Evolutionary conservation across 2,113 vertebrate species (phyloP).

Genomic region (Elgaria multicarinata): DNA sequence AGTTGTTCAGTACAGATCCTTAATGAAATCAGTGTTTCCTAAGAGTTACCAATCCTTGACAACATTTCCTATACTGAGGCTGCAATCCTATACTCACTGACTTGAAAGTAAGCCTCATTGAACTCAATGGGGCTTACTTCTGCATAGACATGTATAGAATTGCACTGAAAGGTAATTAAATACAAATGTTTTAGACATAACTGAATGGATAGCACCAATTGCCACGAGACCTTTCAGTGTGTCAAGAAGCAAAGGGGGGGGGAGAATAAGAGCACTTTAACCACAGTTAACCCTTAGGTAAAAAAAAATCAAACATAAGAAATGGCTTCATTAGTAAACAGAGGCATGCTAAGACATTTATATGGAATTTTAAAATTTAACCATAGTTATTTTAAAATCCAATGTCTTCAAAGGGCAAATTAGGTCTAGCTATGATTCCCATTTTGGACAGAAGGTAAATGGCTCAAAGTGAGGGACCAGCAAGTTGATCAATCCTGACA

Average conservation of each 20-base stretch:
- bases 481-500: not conserved
- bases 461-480: not conserved
- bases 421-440: constrained; percentile 60
- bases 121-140: too few species aligned
- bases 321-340: constrained; percentile 73
- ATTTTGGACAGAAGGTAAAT: constrained; percentile 59
- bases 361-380: constrained; percentile 52
- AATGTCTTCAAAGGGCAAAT: constrained; percentile 30
- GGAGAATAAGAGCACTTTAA: too few species aligned
- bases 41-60: constrained; percentile 20
- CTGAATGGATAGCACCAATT: constrained; percentile 48
- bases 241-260: constrained; percentile 25
- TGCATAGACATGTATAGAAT: not conserved
- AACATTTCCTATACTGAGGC: not conserved
- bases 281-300: constrained; percentile 51
- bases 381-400: constrained; percentile 46
- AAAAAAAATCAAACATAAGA: constrained; percentile 21
- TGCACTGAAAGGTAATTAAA: not conserved
- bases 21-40: constrained; percentile 31
- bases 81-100: not conserved
- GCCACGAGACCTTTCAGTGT: constrained; percentile 17
- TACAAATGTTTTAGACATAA: constrained; percentile 38
- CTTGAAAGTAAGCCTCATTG: not conserved
- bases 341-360: constrained; percentile 25
- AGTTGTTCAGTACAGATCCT: constrained; percentile 38